Evolutionary conservation across 1,140 invertebrate species (phyloP).

Genomic region (Macrobrachium nipponense): DNA sequence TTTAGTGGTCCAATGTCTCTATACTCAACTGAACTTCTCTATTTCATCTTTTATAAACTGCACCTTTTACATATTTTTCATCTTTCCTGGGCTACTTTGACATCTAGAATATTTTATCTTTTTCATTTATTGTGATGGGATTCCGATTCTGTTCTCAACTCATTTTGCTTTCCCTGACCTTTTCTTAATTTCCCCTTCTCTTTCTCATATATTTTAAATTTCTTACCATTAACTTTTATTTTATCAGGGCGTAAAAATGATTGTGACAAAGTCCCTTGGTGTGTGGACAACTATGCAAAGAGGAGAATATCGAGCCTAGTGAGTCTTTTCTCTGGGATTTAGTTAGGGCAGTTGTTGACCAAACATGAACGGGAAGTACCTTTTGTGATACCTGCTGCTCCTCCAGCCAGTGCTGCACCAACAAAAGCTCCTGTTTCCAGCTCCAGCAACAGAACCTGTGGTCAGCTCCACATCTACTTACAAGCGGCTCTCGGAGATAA

Average conservation of each 20-base stretch:
- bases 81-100: no score
- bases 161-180: neutral
- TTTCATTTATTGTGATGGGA: no score
- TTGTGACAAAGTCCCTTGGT: slow-evolving; percentile 77
- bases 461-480: neutral
- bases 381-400: slow-evolving; percentile 74
- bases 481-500: slow-evolving; percentile 5
- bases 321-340: slow-evolving; percentile 76
- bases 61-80: no score
- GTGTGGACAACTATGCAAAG: slow-evolving; percentile 85
- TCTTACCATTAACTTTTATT: slow-evolving; percentile 1
- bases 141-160: neutral
- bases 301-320: slow-evolving; percentile 80
- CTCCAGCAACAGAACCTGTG: neutral
- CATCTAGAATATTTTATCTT: no score
- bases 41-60: no score
- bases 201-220: neutral
- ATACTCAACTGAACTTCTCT: no score
- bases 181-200: neutral
- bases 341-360: slow-evolving; percentile 77
- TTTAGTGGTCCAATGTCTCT: no score
- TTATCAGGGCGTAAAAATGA: slow-evolving; percentile 70
- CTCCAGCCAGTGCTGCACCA: no score
- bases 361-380: slow-evolving; percentile 76
- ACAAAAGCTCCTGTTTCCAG: slow-evolving; percentile 43